Evolutionary conservation across 2,113 vertebrate genomes (phyloP).

Genomic region (Nipponia nippon): DNA sequence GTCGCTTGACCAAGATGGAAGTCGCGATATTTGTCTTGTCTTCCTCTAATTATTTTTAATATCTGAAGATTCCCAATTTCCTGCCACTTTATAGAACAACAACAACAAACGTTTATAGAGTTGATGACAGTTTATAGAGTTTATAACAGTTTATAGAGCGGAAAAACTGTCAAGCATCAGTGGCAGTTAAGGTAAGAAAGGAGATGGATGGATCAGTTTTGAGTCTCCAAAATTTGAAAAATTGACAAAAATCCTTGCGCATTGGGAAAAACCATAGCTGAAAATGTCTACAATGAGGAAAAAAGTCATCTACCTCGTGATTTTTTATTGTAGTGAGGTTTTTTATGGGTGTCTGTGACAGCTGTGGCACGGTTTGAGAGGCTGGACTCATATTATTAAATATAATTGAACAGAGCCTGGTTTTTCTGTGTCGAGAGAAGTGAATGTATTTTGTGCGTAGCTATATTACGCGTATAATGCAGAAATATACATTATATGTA

Average conservation of each 20-base stretch:
- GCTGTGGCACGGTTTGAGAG: neutral
- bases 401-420: too few relatives aligned
- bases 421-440: too few relatives aligned
- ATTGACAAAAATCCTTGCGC: neutral
- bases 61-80: neutral
- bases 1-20: neutral
- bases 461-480: neutral
- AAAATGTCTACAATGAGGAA: neutral
- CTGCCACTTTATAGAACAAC: neutral
- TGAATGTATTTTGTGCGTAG: too few relatives aligned
- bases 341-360: neutral
- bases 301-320: too few relatives aligned
- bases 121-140: too few relatives aligned
- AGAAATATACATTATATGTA: neutral
- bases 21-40: neutral
- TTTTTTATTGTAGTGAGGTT: neutral
- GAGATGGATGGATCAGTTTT: neutral
- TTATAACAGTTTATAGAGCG: neutral
- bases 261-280: neutral
- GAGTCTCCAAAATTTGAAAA: neutral
- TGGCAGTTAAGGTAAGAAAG: too few relatives aligned
- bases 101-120: neutral
- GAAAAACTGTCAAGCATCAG: neutral
- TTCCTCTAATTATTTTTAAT: neutral
- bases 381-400: neutral